A percentile compares a stretch with the other conserved stretches of the same genome.
These are phyloP conservation scores for Ictalurus punctatus DNA, from an alignment of 2,113 vertebrate species.

Conservation along the genomic window DNA sequence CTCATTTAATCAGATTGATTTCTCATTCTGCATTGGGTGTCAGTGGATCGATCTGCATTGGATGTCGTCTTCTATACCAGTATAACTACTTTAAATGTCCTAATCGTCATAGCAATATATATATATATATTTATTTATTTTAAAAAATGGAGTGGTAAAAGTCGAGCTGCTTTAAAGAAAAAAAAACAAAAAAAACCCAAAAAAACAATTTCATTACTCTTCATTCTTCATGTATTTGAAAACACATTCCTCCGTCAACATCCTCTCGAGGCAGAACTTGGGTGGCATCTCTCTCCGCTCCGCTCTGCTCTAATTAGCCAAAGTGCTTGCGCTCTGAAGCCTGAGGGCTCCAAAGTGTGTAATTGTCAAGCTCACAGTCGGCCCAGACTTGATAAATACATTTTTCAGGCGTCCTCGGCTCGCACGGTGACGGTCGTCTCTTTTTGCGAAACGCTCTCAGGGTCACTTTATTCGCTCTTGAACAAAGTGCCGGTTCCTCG, in stretches of 20 bases:
- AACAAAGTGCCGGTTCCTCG: slow-evolving; percentile 41
- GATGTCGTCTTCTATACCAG: neutral
- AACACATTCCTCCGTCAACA: slow-evolving; percentile 36
- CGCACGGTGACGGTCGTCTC: slow-evolving; percentile 12
- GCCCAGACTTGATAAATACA: slow-evolving; percentile 36
- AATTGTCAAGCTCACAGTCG: slow-evolving; percentile 31
- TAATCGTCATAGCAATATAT: neutral
- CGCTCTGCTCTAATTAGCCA: slow-evolving; percentile 31
- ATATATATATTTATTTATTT: no score
- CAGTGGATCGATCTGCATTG: neutral
- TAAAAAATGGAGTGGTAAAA: neutral
- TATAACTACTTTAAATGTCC: neutral
- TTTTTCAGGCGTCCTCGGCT: slow-evolving; percentile 6
- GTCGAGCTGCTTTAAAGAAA: neutral
- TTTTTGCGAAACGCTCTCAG: slow-evolving; percentile 35
- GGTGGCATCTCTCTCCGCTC: slow-evolving; percentile 29
- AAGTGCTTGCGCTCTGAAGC: slow-evolving; percentile 25
- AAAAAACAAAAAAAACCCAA: no score
- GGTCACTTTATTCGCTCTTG: slow-evolving; percentile 59
- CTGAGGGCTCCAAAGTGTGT: slow-evolving; percentile 30
- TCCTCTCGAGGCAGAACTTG: slow-evolving; percentile 28
- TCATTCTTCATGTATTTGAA: neutral
- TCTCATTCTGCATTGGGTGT: neutral
- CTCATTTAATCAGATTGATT: neutral
- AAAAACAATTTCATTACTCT: slow-evolving; percentile 4